phyloP scores from a whole-genome alignment of 2,888 invertebrate genomes.

The Timema podura region DNA sequence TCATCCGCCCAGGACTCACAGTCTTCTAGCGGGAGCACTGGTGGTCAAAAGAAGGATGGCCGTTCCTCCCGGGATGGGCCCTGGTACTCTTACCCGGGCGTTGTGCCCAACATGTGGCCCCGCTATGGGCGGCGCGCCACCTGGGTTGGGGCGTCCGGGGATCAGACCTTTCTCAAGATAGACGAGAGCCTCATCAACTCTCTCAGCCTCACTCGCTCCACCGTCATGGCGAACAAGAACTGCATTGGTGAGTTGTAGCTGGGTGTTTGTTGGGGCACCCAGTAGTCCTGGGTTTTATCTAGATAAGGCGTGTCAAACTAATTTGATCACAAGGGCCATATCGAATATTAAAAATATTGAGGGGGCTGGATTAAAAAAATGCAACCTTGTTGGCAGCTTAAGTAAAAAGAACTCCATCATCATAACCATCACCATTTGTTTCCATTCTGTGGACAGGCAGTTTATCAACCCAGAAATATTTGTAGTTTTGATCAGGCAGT shows the following conservation, averaged over 20 bases:
- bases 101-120: slow-evolving; percentile 78
- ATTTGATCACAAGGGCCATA: too few relatives aligned
- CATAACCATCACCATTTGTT: too few relatives aligned
- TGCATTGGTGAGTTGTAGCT: slow-evolving; percentile 65
- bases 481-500: too few relatives aligned
- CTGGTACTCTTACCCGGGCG: slow-evolving; percentile 70
- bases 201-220: slow-evolving; percentile 79
- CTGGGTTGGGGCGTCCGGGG: slow-evolving; percentile 93
- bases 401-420: too few relatives aligned
- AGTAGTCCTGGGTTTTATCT: too few relatives aligned
- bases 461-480: too few relatives aligned
- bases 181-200: slow-evolving; percentile 92
- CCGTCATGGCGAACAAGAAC: slow-evolving; percentile 81
- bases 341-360: too few relatives aligned
- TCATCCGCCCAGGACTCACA: slow-evolving; percentile 20
- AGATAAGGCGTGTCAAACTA: too few relatives aligned
- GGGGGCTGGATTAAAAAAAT: too few relatives aligned
- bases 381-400: too few relatives aligned
- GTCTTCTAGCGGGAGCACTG: slow-evolving; percentile 22
- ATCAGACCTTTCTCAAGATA: slow-evolving; percentile 90
- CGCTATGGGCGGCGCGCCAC: slow-evolving; percentile 83
- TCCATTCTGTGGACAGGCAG: too few relatives aligned
- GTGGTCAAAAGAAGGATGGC: slow-evolving; percentile 36
- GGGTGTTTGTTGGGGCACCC: too few relatives aligned
- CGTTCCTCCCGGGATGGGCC: slow-evolving; percentile 51